Evolutionary conservation across 1,140 invertebrate genomes (phyloP), one percentile per base, ranked within the genome.

Genomic region (Procambarus clarkii): DNA sequence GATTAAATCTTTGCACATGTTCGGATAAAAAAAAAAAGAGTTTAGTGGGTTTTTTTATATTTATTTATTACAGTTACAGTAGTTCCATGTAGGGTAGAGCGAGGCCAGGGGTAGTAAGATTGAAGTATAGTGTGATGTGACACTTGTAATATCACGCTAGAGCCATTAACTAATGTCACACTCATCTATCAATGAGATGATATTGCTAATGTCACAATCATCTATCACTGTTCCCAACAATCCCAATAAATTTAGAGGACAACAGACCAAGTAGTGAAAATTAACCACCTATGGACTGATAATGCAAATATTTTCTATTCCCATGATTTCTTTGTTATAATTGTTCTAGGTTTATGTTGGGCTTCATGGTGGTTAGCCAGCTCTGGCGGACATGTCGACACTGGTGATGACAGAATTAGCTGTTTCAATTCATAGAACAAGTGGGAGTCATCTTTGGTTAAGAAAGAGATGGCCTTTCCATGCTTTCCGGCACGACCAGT

Each of bases 371-470:
- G 99, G 95, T 99, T 99, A 93, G 98, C 97, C 13, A 99, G 95
- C 94, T 99, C 99, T 0, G 98, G 98, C 44, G 99, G 98, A 95
- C 99, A 99, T 0, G 96, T 97, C 0, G 98, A 99, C 21, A 98
- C 97, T 0, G 99, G 98, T 94, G 98, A 99, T 2, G 96, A 95
- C 44, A 98, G 95, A 24, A 99, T 96, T 21, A 97, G 96, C 94
- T 98, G 98, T 94, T 99, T 99, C 44, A 99, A 95, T 95, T 99
- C 99, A 94, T 99, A 99, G 95, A 99, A 99, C 18, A 99, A 95
- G 58, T 96, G 96, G 79, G 97, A 98, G 94, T 99, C 99, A 91
- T 99, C 99, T 94, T 99, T 98, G 2, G 99, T 99, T 58, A 98
- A 96, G 94, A 99, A 99, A 1, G 98, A 98, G 92, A 99, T 97